Base-by-base conservation (phyloP, 1,140 invertebrate species). In the Rhyacophila brunnea region DNA sequence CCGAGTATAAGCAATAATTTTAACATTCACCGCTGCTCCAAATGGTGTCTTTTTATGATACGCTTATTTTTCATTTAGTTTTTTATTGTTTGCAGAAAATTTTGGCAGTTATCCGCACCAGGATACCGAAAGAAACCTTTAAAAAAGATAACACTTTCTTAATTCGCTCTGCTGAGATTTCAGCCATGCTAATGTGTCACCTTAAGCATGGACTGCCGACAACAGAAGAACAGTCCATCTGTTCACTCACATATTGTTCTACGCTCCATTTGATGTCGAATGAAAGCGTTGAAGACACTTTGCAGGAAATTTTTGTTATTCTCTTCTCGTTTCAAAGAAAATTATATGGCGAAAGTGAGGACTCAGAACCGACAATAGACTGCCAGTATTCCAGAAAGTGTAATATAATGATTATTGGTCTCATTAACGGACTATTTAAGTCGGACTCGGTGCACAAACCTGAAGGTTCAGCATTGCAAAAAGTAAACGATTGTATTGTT, bases 361-460 rank as follows among this genome's bases (percentile, higher is more conserved):
- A 13, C 18, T 5, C n/a, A 23, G 14, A 32, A 23, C 14, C 5
- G 13, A 47, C 28, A n/a, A n/a, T n/a, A 32, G 18, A 55, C 3
- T 35, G 7, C 20, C 14, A 32, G 10, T 23, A 55, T 6, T 28
- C 44, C 6, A 45, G 44, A 11, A 55, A 35, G 46, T 19, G 5
- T 32, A 43, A 55, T 36, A 18, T 43, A 2, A 45, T 9, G n/a
- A 52, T 52, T 28, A 35, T 50, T 5, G 70, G 70, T 19, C 49
- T 75, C 14, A 74, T 74, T 59, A 75, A 75, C 69, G 75, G 77
- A 48, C 51, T 79, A 20, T 77, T 75, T 59, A 74, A 79, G 58
- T 77, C 75, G 35, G 64, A 71, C 60, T 72, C 74, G 59, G 59
- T 77, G 14, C 51, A 61, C 36, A 58, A 67, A 50, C 18, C 53